phyloP scores from a whole-genome alignment of 2,113 vertebrate species.

The Pontoporia blainvillei region DNA sequence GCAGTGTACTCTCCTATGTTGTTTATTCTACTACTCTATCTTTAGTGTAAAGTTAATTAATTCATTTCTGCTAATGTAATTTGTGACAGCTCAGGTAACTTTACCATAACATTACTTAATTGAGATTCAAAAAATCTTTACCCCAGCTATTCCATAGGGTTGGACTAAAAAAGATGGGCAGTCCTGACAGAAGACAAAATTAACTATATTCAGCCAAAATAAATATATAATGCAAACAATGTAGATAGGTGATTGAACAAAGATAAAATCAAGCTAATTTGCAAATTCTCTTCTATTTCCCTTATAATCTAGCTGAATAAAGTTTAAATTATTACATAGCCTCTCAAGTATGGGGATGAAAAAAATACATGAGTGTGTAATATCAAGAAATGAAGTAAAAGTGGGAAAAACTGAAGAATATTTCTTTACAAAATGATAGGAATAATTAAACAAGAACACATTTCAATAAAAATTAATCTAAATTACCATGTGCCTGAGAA shows the following conservation, averaged over 20 bases:
- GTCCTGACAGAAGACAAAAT: background rate
- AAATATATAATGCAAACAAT: background rate
- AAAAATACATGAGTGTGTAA: background rate
- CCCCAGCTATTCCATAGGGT: background rate
- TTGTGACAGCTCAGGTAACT: background rate
- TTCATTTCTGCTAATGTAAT: background rate
- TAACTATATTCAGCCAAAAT: background rate
- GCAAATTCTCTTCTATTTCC: background rate
- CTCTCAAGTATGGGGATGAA: background rate
- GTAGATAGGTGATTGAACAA: background rate
- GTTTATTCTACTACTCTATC: background rate
- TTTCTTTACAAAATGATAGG: background rate
- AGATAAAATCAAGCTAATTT: constrained; percentile 16
- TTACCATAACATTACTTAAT: background rate
- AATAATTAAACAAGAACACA: background rate
- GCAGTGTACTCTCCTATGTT: background rate
- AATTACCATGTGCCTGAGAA: background rate
- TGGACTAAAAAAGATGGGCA: background rate
- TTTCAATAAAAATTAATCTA: background rate
- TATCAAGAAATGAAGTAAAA: background rate
- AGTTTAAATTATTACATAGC: constrained; percentile 11
- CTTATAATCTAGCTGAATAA: background rate
- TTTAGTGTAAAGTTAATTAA: background rate
- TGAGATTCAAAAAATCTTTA: background rate
- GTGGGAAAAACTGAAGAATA: background rate